Evolutionary conservation across 2,888 invertebrate species (phyloP).

Genomic region (Metallyticus violacea): DNA sequence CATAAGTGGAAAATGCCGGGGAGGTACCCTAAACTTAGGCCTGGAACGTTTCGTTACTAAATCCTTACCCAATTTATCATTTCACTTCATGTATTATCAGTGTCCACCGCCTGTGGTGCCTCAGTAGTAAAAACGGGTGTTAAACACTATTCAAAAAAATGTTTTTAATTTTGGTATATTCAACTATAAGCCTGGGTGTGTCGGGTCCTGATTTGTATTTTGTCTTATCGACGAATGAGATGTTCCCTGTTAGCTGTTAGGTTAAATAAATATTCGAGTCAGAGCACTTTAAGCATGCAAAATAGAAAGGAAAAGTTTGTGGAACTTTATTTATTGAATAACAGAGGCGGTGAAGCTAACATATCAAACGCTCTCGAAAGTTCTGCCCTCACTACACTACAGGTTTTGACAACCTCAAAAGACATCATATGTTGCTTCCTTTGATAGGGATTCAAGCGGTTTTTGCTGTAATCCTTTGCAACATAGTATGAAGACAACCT

Average conservation of each 20-base stretch:
- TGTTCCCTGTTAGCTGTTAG: background rate
- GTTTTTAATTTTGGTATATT: too few species aligned
- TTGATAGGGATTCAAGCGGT: background rate
- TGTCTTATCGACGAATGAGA: background rate
- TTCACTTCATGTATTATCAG: too few species aligned
- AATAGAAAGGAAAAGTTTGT: background rate
- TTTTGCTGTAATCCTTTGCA: background rate
- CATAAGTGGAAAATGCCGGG: too few species aligned
- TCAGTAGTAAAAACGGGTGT: too few species aligned
- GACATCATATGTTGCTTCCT: background rate
- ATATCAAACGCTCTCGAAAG: background rate
- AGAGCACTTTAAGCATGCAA: background rate
- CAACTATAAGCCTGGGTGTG: too few species aligned
- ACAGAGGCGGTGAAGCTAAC: background rate
- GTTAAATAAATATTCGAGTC: background rate
- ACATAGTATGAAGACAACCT: too few species aligned
- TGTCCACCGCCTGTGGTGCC: too few species aligned
- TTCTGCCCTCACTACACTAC: background rate
- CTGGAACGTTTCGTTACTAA: too few species aligned
- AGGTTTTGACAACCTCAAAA: background rate
- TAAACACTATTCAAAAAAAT: too few species aligned
- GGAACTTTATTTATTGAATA: background rate
- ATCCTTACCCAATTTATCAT: too few species aligned
- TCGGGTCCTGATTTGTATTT: too few species aligned
- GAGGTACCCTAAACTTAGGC: too few species aligned